Percentiles rank a stretch among this genome's conserved stretches.
phyloP scores from a whole-genome alignment of 2,113 vertebrate genomes.

The Equus quagga region DNA sequence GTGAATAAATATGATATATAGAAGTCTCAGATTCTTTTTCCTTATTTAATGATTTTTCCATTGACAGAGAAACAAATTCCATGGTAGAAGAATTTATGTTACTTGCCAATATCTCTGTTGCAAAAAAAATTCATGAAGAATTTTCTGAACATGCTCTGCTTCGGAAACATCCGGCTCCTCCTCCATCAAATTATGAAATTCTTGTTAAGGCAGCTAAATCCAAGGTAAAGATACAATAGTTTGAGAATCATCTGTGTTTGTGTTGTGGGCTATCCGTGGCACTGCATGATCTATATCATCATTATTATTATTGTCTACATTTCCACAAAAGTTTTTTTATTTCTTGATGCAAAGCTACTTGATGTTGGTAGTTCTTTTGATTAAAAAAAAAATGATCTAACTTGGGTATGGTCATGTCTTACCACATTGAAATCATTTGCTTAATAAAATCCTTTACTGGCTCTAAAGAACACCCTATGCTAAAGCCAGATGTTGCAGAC shows the following conservation, averaged over 20 bases:
- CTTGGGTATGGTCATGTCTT: not conserved
- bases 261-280: not conserved
- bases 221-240: constrained; percentile 86
- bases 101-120: constrained; percentile 98
- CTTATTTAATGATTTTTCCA: constrained; percentile 55
- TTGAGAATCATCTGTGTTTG: not conserved
- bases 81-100: constrained; percentile 99
- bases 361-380: not conserved
- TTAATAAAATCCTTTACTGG: constrained; percentile 12
- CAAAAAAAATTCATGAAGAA: constrained; percentile 97
- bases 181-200: constrained; percentile 97
- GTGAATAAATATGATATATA: not conserved
- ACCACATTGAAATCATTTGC: not conserved
- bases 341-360: not conserved
- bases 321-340: not conserved
- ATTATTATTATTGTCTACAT: not conserved
- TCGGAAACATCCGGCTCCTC: constrained; percentile 97
- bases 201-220: constrained; percentile 95
- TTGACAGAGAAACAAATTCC: constrained; percentile 97
- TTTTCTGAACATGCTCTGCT: constrained; percentile 97
- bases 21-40: not conserved
- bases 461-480: not conserved
- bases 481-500: not conserved
- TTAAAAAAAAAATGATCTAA: not conserved
- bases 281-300: not conserved